These are phyloP conservation scores for Amphipyra berbera DNA, from an alignment of 2,888 invertebrate genomes.

Conservation along the genomic window DNA sequence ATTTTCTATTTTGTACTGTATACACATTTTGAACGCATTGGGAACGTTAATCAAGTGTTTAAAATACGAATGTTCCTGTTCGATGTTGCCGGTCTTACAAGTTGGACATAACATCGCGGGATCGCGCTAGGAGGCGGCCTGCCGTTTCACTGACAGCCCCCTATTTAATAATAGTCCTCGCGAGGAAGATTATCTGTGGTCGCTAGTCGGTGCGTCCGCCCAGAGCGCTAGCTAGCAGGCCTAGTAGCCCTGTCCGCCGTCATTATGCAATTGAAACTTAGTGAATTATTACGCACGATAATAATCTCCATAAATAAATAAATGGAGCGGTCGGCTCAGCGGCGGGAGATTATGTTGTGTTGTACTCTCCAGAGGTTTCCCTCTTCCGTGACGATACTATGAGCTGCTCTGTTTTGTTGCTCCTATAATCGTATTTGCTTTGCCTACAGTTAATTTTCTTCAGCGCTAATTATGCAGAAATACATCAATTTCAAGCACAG, in stretches of 20 bases:
- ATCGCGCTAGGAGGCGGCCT: slow-evolving; percentile 68
- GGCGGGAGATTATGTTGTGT: slow-evolving; percentile 72
- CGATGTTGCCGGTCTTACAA: slow-evolving; percentile 47
- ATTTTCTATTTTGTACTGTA: slow-evolving; percentile 29
- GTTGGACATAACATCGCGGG: slow-evolving; percentile 54
- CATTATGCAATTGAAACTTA: slow-evolving; percentile 90
- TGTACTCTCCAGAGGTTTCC: slow-evolving; percentile 49
- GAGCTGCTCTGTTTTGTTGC: slow-evolving; percentile 8
- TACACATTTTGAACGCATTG: slow-evolving; percentile 37
- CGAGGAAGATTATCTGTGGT: slow-evolving; percentile 81
- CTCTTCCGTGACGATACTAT: slow-evolving; percentile 45
- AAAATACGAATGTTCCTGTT: slow-evolving; percentile 54
- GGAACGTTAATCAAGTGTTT: slow-evolving; percentile 60
- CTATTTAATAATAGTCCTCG: slow-evolving; percentile 86
- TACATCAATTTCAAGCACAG: neutral
- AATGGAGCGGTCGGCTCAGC: slow-evolving; percentile 73
- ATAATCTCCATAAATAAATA: slow-evolving; percentile 89
- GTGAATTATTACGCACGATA: slow-evolving; percentile 89
- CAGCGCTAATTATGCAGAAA: too few relatives aligned
- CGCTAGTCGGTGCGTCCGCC: slow-evolving; percentile 75
- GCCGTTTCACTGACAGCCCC: slow-evolving; percentile 79
- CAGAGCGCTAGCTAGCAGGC: slow-evolving; percentile 69
- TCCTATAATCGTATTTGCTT: slow-evolving; percentile 16
- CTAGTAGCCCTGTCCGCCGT: slow-evolving; percentile 86
- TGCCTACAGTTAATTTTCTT: slow-evolving; percentile 19